Base-by-base conservation (phyloP, 2,113 vertebrate genomes). In the Callipepla squamata region DNA sequence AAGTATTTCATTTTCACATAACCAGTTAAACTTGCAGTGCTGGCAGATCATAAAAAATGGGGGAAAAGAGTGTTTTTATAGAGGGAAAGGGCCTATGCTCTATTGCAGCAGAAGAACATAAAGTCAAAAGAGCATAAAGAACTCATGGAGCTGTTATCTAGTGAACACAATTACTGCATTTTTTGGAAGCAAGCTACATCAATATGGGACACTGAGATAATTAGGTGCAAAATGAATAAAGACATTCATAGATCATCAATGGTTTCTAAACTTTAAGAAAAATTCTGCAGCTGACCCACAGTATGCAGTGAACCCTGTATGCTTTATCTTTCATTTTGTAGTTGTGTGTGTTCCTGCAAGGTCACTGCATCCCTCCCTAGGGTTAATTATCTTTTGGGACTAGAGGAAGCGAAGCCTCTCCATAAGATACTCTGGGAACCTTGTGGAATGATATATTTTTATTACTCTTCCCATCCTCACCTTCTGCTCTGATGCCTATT, bases 1-100 rank as follows among this genome's bases (percentile, higher is more conserved):
- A 95, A 86, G 36, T 81, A 76, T 89, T 95, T 92, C 70, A 93
- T 96, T 96, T 93, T 58, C 92, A 76, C 80, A 79, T 84, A 92
- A 48, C 69, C 84, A 87, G 90, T 30, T 65, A 25, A 26, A 86
- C 77, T 95, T 22, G 44, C 90, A 78, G 66, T 2, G 1, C 80
- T 79, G 75, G 68, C 75, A 90, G 72, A 16, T 42, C 38, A 18
- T 93, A 91, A 90, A 94, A 58, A 21, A n/a, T 20, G 21, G n/a
- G 57, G 42, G 42, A 5, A 62, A 66, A 59, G 50, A 47, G 75
- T 70, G 38, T 77, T 40, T 95, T 95, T 93, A 94, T 94, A 73
- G 90, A 78, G 83, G 51, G 44, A 88, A 53, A 89, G 53, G 89
- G 65, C 76, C 19, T 7, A 4, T 51, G 69, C 12, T 92, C 23